A percentile compares a stretch with the other conserved stretches of the same genome.
Evolutionary conservation across 1,140 invertebrate species (phyloP).

Genomic region (Euborellia annulipes): DNA sequence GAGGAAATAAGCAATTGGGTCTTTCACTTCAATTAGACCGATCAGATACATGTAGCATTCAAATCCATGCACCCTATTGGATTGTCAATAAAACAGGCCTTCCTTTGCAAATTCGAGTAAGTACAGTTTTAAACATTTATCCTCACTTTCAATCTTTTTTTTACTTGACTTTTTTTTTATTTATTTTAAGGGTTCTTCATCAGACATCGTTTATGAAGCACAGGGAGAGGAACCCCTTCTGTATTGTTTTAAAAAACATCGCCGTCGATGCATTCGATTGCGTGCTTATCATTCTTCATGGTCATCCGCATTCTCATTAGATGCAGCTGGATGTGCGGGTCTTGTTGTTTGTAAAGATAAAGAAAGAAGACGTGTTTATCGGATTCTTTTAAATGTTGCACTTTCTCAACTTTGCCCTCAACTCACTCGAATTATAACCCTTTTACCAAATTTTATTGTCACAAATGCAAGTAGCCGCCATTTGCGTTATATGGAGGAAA

Average conservation of each 20-base stretch:
- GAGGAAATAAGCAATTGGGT: conserved; percentile 44
- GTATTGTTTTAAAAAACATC: conserved; percentile 50
- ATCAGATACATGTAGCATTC: conserved; percentile 41
- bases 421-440: conserved; percentile 69
- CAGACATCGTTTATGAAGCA: conserved; percentile 48
- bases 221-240: conserved; percentile 45
- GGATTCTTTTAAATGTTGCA: conserved; percentile 37
- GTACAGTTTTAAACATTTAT: conserved; percentile 6
- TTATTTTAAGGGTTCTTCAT: conserved; percentile 38
- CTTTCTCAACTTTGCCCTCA: conserved; percentile 47
- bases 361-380: conserved; percentile 44
- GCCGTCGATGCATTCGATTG: conserved; percentile 40
- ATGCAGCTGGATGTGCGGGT: conserved; percentile 51
- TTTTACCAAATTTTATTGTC: conserved; percentile 70
- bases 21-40: conserved; percentile 47
- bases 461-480: conserved; percentile 53
- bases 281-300: conserved; percentile 54
- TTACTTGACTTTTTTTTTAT: no score
- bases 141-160: not conserved
- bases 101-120: conserved; percentile 59
- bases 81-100: conserved; percentile 77
- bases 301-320: conserved; percentile 53
- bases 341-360: conserved; percentile 54
- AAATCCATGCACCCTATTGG: conserved; percentile 76
- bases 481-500: conserved; percentile 69